Evolutionary conservation across 2,113 vertebrate species (phyloP), one percentile per base, ranked within the genome.

Genomic region (Pyxicephalus adspersus): DNA sequence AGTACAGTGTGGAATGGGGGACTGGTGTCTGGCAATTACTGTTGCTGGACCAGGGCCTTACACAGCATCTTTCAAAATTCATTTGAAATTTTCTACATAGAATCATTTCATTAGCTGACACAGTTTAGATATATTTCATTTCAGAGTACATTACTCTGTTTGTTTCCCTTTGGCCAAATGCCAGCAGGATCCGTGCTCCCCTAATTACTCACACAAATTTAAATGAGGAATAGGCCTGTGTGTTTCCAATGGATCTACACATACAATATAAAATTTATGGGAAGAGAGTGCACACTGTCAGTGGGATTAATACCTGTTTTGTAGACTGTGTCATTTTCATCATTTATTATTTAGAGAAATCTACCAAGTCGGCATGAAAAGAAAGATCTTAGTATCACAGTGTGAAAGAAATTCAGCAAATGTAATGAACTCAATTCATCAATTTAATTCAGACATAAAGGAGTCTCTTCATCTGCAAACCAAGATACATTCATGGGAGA

Each of bases 281-380:
- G 34, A n/a, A 7, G 28, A 60, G 55, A 38, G 26, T 57, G n/a
- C 4, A 9, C 54, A 38, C 71, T 60, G 71, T 74, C 71, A 60
- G 28, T 5, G 60, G 71, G 71, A 74, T 74, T 74, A 74, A 74
- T 74, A 74, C 71, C 71, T 74, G 71, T 74, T 74, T 74, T 74
- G 54, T 38, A 20, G 57, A 57, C 52, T 60, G 71, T 31, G 71
- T 31, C 71, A 74, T 74, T 74, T 60, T 60, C 57, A 55, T 74
- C 52, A 74, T 74, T 74, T 58, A 58, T 74, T 74, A 74, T 38
- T 74, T 74, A 74, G 71, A 74, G 71, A 74, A 74, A 74, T 74
- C 54, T 74, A 74, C 71, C 17, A 60, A 58, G 71, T 74, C 71
- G 6, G 54, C 22, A 29, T 34, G 71, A 38, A 58, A 60, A 74